Evolutionary conservation across 2,888 invertebrate species (phyloP).

Genomic region (Cephus pulcher): DNA sequence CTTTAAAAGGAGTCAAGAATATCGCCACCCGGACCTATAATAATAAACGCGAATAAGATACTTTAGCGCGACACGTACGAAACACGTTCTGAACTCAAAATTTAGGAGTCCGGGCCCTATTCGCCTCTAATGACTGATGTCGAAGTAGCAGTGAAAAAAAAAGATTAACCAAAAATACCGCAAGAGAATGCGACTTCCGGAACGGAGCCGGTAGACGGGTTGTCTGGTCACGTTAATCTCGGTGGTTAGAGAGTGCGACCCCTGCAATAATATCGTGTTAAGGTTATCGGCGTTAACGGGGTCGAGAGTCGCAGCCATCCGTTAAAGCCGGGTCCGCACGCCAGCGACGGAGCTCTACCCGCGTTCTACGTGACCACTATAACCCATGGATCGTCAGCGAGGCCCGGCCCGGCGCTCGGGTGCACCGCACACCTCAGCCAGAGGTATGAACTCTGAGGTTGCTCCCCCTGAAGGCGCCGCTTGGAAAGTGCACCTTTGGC

Average conservation of each 20-base stretch:
- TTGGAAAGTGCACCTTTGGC: slow-evolving; percentile 58
- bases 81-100: no score
- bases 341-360: background rate
- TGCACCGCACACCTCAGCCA: slow-evolving; percentile 41
- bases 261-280: slow-evolving; percentile 8
- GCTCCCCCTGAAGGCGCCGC: slow-evolving; percentile 20
- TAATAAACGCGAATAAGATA: no score
- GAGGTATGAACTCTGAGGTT: background rate
- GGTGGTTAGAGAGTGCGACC: background rate
- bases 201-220: background rate
- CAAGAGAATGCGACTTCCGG: no score
- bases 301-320: background rate
- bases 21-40: no score
- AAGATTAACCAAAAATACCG: background rate
- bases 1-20: no score
- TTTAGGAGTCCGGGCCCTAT: no score
- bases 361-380: background rate
- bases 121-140: no score
- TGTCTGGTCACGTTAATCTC: background rate
- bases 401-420: slow-evolving; percentile 40
- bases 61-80: no score
- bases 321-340: background rate
- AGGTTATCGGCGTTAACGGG: slow-evolving; percentile 16
- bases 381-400: slow-evolving; percentile 39
- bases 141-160: no score